A percentile compares a stretch with the other conserved stretches of the same genome.
phyloP scores from a whole-genome alignment of 2,888 invertebrate genomes.

The Toxonevra muliebris region DNA sequence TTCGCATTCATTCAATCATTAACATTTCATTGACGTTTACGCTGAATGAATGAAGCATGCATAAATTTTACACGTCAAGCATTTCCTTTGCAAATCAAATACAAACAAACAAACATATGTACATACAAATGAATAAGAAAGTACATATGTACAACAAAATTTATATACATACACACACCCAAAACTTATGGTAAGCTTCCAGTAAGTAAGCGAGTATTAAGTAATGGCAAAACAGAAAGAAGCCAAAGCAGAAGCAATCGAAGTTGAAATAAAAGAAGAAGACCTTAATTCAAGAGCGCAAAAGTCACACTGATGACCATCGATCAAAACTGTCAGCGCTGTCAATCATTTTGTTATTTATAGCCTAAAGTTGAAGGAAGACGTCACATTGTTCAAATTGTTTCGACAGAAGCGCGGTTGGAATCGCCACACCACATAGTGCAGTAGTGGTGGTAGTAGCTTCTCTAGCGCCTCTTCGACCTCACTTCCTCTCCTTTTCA shows the following conservation, averaged over 20 bases:
- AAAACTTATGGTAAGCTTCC: slow-evolving; percentile 27
- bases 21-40: slow-evolving; percentile 30
- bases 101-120: slow-evolving; percentile 10
- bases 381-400: slow-evolving; percentile 54
- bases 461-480: slow-evolving; percentile 11
- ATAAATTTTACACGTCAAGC: slow-evolving; percentile 32
- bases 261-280: slow-evolving; percentile 23
- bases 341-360: slow-evolving; percentile 61
- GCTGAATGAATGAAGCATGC: slow-evolving; percentile 26
- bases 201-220: background rate
- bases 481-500: background rate
- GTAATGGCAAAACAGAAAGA: slow-evolving; percentile 3
- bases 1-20: slow-evolving; percentile 33
- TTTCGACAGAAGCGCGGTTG: slow-evolving; percentile 46
- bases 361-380: slow-evolving; percentile 56
- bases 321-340: slow-evolving; percentile 62
- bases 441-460: background rate
- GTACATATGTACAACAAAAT: background rate
- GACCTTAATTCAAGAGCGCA: slow-evolving; percentile 33
- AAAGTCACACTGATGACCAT: slow-evolving; percentile 55
- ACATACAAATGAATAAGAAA: too few relatives aligned
- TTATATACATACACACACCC: slow-evolving; percentile 11
- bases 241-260: background rate
- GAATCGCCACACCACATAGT: slow-evolving; percentile 37
- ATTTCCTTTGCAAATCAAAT: slow-evolving; percentile 32